phyloP scores from a whole-genome alignment of 1,140 invertebrate genomes.

The Tetragnatha versicolor region DNA sequence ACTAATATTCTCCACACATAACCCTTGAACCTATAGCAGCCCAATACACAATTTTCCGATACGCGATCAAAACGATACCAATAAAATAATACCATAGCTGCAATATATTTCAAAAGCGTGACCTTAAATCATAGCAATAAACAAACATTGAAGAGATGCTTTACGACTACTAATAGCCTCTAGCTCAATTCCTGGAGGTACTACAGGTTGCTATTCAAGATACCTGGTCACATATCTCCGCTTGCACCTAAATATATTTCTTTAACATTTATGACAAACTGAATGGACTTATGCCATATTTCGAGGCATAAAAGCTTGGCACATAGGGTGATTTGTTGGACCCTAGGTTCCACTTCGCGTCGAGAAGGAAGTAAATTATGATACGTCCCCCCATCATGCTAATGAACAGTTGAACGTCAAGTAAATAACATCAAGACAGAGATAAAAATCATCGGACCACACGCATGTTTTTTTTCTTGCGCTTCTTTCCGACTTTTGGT shows the following conservation, averaged over 20 bases:
- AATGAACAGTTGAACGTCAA: conserved; percentile 45
- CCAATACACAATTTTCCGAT: too few relatives aligned
- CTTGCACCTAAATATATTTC: conserved; percentile 26
- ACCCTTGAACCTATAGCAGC: too few relatives aligned
- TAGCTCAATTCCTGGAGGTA: background rate
- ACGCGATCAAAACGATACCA: background rate
- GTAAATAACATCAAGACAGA: conserved; percentile 37
- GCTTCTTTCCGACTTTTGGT: background rate
- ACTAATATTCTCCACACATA: too few relatives aligned
- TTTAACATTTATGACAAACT: conserved; percentile 36
- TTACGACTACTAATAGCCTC: conserved; percentile 6
- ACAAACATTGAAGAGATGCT: background rate
- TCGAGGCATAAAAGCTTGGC: conserved; percentile 40
- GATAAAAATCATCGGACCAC: conserved; percentile 54
- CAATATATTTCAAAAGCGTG: background rate
- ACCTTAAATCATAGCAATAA: conserved; percentile 5
- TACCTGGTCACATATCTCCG: conserved; percentile 6
- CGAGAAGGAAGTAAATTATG: conserved; percentile 39
- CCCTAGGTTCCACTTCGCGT: conserved; percentile 17
- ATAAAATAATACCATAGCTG: background rate
- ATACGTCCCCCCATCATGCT: conserved; percentile 5
- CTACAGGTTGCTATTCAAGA: background rate
- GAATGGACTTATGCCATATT: conserved; percentile 5
- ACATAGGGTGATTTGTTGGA: conserved; percentile 45
- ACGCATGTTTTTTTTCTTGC: conserved; percentile 23